A percentile compares a stretch with the other conserved stretches of the same genome.
These are phyloP conservation scores for Mactromeris polynyma DNA, from an alignment of 2,888 invertebrate species.

Conservation along the genomic window DNA sequence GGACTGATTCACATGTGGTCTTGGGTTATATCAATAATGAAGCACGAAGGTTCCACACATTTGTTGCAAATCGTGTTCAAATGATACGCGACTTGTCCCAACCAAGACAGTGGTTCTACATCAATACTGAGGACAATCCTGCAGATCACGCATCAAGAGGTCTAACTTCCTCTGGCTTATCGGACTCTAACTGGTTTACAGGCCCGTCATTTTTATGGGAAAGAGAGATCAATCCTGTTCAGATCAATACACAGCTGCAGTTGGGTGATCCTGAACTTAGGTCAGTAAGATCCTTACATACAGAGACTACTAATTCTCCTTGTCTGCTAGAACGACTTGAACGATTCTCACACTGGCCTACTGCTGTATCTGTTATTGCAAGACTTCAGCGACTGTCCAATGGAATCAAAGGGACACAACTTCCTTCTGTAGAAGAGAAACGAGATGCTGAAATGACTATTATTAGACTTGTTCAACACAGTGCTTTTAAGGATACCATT, in stretches of 20 bases:
- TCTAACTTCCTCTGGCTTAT: conserved; percentile 23
- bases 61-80: conserved; percentile 75
- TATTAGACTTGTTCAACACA: conserved; percentile 9
- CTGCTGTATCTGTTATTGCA: not conserved
- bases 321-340: not conserved
- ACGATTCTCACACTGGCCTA: conserved; percentile 5
- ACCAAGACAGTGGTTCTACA: conserved; percentile 68
- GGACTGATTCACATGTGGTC: conserved; percentile 64
- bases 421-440: not conserved
- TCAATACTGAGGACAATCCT: conserved; percentile 66
- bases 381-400: too few relatives aligned
- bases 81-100: conserved; percentile 62
- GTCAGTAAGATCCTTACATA: too few relatives aligned
- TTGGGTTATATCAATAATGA: conserved; percentile 72
- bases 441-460: conserved; percentile 3
- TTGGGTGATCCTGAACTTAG: too few relatives aligned
- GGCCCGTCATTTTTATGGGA: conserved; percentile 62
- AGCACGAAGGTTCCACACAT: conserved; percentile 68
- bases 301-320: too few relatives aligned
- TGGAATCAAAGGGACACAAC: too few relatives aligned
- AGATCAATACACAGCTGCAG: too few relatives aligned
- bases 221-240: too few relatives aligned
- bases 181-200: conserved; percentile 49
- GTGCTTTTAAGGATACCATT: not conserved
- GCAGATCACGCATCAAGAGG: conserved; percentile 73